Conservation (phyloP, 2,888 invertebrate species). For the Imbricaverruca yamaguchii region DNA sequence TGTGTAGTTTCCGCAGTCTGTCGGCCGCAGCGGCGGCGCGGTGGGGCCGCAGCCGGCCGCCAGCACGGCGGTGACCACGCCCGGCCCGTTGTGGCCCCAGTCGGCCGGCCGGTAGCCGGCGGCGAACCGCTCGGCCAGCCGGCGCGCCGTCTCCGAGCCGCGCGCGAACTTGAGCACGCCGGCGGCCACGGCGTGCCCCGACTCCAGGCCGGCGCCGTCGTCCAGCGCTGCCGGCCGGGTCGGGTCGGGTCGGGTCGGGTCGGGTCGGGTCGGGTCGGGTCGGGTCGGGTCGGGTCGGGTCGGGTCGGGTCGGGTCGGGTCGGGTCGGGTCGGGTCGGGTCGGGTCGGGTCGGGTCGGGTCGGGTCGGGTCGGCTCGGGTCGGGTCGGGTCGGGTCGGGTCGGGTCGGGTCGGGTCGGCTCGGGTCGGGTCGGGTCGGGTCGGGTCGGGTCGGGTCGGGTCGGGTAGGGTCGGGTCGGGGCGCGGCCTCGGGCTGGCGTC, state of each 20-base stretch:
- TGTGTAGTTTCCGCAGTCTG: background rate
- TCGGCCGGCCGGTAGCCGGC: slow-evolving; percentile 27
- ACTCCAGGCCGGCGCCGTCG: slow-evolving; percentile 30
- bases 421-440: background rate
- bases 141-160: slow-evolving; percentile 24
- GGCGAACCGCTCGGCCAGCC: slow-evolving; percentile 25
- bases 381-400: background rate
- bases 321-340: background rate
- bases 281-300: background rate
- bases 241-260: background rate
- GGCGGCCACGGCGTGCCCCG: slow-evolving; percentile 26
- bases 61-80: slow-evolving; percentile 29
- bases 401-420: background rate
- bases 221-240: slow-evolving; percentile 1
- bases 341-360: background rate
- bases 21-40: background rate
- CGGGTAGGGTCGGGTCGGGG: background rate
- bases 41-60: slow-evolving; percentile 21
- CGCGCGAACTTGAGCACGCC: slow-evolving; percentile 28
- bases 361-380: background rate
- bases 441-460: too few species aligned
- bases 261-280: background rate
- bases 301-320: background rate
- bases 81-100: slow-evolving; percentile 32
- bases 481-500: background rate